Percentiles rank a stretch among this genome's conserved stretches.
phyloP scores from a whole-genome alignment of 2,797 vertebrate species.

The Rachycentron canadum region DNA sequence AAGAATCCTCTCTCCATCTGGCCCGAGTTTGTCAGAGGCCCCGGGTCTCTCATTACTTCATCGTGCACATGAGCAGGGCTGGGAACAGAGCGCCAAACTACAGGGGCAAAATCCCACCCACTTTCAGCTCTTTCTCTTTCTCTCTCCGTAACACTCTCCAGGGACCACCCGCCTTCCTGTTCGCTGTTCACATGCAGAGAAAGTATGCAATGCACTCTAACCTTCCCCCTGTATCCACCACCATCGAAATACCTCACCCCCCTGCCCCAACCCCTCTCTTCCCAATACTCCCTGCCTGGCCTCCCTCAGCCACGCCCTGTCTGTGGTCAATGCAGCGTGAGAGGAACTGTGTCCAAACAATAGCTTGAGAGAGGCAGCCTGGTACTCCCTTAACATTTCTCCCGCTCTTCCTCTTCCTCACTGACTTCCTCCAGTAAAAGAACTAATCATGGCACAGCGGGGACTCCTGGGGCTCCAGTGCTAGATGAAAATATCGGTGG shows the following conservation, averaged over 20 bases:
- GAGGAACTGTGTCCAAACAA: conserved; percentile 84
- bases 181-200: conserved; percentile 64
- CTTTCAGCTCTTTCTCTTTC: conserved; percentile 60
- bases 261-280: background rate
- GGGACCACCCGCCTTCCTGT: conserved; percentile 78
- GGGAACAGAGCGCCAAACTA: conserved; percentile 65
- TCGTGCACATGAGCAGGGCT: conserved; percentile 59
- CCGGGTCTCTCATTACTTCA: conserved; percentile 81
- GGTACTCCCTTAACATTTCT: conserved; percentile 42
- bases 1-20: conserved; percentile 82
- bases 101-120: conserved; percentile 65
- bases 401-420: conserved; percentile 63
- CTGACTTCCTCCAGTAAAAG: conserved; percentile 63
- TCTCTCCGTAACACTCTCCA: conserved; percentile 60
- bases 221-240: conserved; percentile 59
- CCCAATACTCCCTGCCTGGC: conserved; percentile 61
- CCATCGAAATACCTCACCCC: conserved; percentile 45
- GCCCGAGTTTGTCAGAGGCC: conserved; percentile 81
- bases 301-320: conserved; percentile 79
- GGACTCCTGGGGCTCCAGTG: conserved; percentile 41
- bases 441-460: conserved; percentile 51
- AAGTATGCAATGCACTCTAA: conserved; percentile 63
- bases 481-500: conserved; percentile 44
- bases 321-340: conserved; percentile 82
- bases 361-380: conserved; percentile 66